A percentile compares a stretch with the other conserved stretches of the same genome.
Conservation (phyloP, 2,113 vertebrate genomes). For the Amia ocellicauda region DNA sequence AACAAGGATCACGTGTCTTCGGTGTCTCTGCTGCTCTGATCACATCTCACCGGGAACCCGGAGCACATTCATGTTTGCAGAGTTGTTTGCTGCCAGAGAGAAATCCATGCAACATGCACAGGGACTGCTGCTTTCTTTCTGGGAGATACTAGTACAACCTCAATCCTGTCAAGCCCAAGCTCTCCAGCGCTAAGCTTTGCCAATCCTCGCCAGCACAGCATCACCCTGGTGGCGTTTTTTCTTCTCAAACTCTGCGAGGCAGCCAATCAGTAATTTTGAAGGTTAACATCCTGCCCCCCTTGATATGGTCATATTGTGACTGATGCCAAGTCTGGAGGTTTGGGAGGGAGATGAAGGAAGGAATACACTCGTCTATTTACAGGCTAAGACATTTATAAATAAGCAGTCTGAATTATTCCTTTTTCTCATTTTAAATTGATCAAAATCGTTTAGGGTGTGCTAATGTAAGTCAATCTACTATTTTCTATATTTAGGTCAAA, state of each 20-base stretch:
- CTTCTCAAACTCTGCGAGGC: slow-evolving; percentile 12
- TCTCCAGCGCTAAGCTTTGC: slow-evolving; percentile 13
- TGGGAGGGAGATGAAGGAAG: slow-evolving; percentile 3
- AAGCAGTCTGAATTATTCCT: too few relatives aligned
- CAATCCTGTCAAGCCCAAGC: slow-evolving; percentile 7
- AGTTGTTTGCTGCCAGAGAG: slow-evolving; percentile 3
- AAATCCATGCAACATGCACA: slow-evolving; percentile 17
- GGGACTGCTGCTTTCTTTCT: background rate
- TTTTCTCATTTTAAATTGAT: too few relatives aligned
- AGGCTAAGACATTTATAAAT: too few relatives aligned
- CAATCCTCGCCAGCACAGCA: slow-evolving; percentile 15
- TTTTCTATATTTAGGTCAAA: too few relatives aligned
- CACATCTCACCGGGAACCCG: background rate
- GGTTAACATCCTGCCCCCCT: slow-evolving; percentile 22
- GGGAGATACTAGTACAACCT: slow-evolving; percentile 10
- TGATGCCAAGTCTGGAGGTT: slow-evolving; percentile 9
- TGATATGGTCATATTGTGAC: slow-evolving; percentile 10
- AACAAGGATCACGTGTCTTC: slow-evolving; percentile 13
- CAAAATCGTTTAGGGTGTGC: too few relatives aligned
- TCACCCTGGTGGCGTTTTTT: slow-evolving; percentile 19
- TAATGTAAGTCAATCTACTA: too few relatives aligned
- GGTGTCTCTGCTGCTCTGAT: background rate
- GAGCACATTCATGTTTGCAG: slow-evolving; percentile 6
- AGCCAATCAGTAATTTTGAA: slow-evolving; percentile 26
- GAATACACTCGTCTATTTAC: background rate